Percentiles rank a stretch among this genome's conserved stretches.
phyloP scores from a whole-genome alignment of 2,888 invertebrate genomes.

The Ophion costatus region DNA sequence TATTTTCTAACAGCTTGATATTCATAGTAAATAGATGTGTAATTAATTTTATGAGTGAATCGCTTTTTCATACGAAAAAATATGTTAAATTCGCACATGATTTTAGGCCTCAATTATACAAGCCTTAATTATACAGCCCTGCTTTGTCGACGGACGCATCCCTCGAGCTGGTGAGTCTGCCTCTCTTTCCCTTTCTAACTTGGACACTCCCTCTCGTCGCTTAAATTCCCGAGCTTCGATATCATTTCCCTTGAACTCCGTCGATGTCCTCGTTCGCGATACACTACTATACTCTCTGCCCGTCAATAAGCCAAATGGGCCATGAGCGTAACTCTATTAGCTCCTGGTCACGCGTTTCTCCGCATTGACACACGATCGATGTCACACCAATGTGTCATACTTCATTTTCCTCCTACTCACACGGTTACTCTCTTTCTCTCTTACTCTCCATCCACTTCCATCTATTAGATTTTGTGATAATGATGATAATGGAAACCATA shows the following conservation, averaged over 20 bases:
- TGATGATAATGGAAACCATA: too few relatives aligned
- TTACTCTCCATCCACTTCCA: neutral
- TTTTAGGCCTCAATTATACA: too few relatives aligned
- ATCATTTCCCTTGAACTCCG: neutral
- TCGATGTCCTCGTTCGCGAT: neutral
- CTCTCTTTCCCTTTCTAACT: too few relatives aligned
- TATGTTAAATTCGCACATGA: too few relatives aligned
- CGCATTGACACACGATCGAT: conserved; percentile 54
- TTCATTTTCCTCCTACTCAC: conserved; percentile 1
- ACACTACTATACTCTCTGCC: conserved; percentile 15
- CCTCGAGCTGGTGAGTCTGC: neutral
- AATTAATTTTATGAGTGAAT: too few relatives aligned
- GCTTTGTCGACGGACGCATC: neutral
- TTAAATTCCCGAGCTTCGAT: neutral
- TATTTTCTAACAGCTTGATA: too few relatives aligned
- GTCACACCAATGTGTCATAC: conserved; percentile 31
- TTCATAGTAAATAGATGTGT: too few relatives aligned
- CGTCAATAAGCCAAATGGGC: conserved; percentile 63
- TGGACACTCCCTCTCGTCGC: neutral
- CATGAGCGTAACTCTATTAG: conserved; percentile 68
- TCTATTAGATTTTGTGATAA: too few relatives aligned
- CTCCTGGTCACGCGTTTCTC: conserved; percentile 51
- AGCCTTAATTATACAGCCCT: neutral
- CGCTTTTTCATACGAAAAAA: too few relatives aligned
- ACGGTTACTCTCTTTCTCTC: neutral